These are phyloP conservation scores for Siphamia tubifer DNA, from an alignment of 2,113 vertebrate genomes.

Conservation along the genomic window DNA sequence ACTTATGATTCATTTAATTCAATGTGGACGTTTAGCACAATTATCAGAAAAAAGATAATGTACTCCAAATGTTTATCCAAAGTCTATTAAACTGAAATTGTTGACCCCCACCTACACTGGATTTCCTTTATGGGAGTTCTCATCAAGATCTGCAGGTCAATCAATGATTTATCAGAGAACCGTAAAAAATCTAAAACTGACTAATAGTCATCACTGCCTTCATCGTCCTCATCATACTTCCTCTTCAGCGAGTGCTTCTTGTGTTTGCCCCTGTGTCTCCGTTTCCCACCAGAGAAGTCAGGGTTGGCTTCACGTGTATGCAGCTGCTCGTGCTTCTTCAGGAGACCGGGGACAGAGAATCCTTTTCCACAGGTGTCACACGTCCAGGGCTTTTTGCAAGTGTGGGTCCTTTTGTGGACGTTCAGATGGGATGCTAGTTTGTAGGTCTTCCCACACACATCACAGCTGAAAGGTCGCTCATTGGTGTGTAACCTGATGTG, in stretches of 20 bases:
- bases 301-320: slow-evolving; percentile 59
- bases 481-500: slow-evolving; percentile 74
- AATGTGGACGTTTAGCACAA: no score
- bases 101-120: no score
- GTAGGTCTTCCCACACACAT: slow-evolving; percentile 75
- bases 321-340: slow-evolving; percentile 71
- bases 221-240: slow-evolving; percentile 71
- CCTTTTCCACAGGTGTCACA: slow-evolving; percentile 72
- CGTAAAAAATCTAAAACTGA: neutral
- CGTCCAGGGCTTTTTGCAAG: slow-evolving; percentile 70
- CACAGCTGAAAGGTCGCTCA: slow-evolving; percentile 73
- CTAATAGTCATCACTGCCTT: slow-evolving; percentile 69
- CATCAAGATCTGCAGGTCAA: neutral
- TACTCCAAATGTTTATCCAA: no score
- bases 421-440: slow-evolving; percentile 75
- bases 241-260: slow-evolving; percentile 70
- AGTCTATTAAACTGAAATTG: no score
- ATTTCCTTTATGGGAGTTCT: no score
- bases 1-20: no score
- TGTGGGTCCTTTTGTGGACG: slow-evolving; percentile 72
- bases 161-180: neutral
- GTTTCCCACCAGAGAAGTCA: slow-evolving; percentile 53
- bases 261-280: slow-evolving; percentile 60
- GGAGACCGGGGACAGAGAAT: slow-evolving; percentile 66
- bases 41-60: no score